Conservation (phyloP, 2,888 invertebrate species). For the Pseudococcus longispinus region DNA sequence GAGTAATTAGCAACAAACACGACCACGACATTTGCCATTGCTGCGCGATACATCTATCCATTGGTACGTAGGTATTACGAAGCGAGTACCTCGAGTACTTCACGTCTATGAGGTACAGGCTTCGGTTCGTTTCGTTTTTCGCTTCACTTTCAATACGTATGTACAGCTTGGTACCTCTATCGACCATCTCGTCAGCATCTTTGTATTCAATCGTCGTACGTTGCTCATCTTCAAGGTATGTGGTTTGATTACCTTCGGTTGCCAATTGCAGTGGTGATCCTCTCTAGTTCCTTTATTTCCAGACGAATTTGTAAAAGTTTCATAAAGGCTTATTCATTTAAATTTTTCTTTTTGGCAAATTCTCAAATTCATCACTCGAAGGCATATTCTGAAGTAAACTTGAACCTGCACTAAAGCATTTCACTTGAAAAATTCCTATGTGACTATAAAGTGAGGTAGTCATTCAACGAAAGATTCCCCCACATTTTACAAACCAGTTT, state of each 20-base stretch:
- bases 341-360: too few species aligned
- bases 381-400: too few species aligned
- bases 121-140: neutral
- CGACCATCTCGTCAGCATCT: neutral
- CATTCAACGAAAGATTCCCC: too few species aligned
- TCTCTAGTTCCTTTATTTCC: too few species aligned
- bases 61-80: neutral
- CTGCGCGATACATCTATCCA: neutral
- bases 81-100: neutral
- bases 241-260: neutral
- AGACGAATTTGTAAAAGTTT: too few species aligned
- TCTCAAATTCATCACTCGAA: too few species aligned
- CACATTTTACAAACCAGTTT: too few species aligned
- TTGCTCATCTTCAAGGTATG: neutral
- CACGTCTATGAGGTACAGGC: neutral
- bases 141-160: neutral
- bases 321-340: too few species aligned
- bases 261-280: neutral
- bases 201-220: neutral
- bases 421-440: too few species aligned
- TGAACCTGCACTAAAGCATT: too few species aligned
- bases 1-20: slow-evolving; percentile 50
- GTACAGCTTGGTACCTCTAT: neutral
- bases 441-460: too few species aligned
- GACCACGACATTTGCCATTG: slow-evolving; percentile 38